Base-by-base conservation (phyloP, 2,888 invertebrate species). In the Oxystoma pomonae region DNA sequence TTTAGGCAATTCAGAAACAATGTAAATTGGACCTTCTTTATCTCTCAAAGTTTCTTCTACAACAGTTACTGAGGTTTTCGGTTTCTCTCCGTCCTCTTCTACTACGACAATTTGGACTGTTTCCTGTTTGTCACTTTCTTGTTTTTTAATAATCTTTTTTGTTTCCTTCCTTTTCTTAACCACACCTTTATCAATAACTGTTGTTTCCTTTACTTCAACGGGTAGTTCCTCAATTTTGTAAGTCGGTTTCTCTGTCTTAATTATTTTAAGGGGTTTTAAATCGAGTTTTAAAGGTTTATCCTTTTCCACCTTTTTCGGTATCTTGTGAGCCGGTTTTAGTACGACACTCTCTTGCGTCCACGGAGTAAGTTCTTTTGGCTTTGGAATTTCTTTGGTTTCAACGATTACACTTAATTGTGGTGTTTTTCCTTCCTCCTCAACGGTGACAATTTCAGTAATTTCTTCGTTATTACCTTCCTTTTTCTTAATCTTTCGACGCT, bases 401-500 rank as follows among this genome's bases (percentile, higher is more conserved):
- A 51, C 12, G 2, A 56, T n/a, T 5, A 18, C 58, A 12, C 7
- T 5, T 5, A 62, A 67, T 60, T 50, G 66, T 64, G 71, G 71
- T 62, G 65, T 64, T 57, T 68, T 69, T 16, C 69, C 71, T 58
- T 69, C 67, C 59, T 67, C 72, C 68, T 68, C 68, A 1, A 83
- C 75, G 21, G 74, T 72, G 35, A 68, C 72, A 20, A 78, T 77
- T 69, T 78, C 74, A 9, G 79, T 71, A 18, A 71, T 70, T 72
- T 79, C 78, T 65, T 75, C 73, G 69, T 76, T 77, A 57, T 73
- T 65, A 65, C 76, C 78, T 57, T 77, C 70, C 1, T 77, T 75
- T 68, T 82, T 82, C 67, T 81, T 82, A n/a, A 84, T 82, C 1
- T 80, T 73, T 63, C 81, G 78, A 12, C 68, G 75, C 74, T 67